phyloP scores from a whole-genome alignment of 1,140 invertebrate genomes.

The Bombus soroeensis region DNA sequence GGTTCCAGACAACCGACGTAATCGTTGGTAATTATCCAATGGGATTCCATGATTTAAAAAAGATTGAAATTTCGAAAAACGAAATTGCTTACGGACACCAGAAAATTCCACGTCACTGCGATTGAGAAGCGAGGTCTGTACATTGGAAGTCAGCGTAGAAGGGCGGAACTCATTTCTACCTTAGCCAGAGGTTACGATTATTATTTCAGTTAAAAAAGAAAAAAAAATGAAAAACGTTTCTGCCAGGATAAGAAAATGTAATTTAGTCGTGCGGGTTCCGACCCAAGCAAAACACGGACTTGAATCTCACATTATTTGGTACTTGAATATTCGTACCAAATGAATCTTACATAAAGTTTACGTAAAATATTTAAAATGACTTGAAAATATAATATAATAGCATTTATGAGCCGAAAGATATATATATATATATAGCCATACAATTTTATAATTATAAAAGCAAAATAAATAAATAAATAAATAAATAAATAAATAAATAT shows the following conservation, averaged over 20 bases:
- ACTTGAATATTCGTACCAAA: no score
- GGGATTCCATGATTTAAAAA: not conserved
- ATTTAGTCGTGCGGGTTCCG: not conserved
- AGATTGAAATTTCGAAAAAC: not conserved
- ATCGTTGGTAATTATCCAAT: not conserved
- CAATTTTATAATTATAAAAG: no score
- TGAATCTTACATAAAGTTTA: not conserved
- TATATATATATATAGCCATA: no score
- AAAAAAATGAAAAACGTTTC: not conserved
- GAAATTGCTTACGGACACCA: not conserved
- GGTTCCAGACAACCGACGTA: not conserved
- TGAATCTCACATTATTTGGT: not conserved
- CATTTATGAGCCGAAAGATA: no score
- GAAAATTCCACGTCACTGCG: not conserved
- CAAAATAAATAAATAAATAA: no score
- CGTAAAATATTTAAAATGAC: not conserved
- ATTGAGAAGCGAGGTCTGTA: not conserved
- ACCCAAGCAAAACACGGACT: not conserved
- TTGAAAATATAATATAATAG: not conserved
- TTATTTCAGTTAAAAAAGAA: not conserved
- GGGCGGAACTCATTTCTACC: conserved; percentile 16
- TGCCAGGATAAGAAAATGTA: not conserved
- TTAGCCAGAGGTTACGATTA: not conserved
- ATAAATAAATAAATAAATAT: no score
- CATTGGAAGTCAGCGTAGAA: not conserved